Conservation (phyloP, 92 coral and sea anemone species). For the Galaxea fascicularis region DNA sequence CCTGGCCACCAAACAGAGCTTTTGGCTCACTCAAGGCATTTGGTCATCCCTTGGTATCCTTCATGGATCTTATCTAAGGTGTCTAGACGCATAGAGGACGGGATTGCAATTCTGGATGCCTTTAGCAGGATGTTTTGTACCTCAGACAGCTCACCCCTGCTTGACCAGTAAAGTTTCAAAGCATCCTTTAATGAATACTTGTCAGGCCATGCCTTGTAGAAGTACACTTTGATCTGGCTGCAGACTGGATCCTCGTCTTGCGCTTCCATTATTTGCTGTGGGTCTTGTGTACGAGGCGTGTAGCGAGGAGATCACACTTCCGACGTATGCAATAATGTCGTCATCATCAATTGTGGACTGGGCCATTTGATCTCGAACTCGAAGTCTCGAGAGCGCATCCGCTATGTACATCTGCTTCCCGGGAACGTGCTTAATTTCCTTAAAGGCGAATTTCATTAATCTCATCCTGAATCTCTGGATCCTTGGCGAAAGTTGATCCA, state of each 20-base stretch:
- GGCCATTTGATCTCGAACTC: too few species aligned
- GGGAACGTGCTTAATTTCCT: slow-evolving; percentile 38
- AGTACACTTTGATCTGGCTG: slow-evolving; percentile 34
- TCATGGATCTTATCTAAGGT: slow-evolving; percentile 44
- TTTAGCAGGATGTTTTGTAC: slow-evolving; percentile 9
- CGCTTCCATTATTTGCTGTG: slow-evolving; percentile 43
- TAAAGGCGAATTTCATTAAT: slow-evolving; percentile 41
- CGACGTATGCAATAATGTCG: too few species aligned
- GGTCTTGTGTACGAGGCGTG: background rate
- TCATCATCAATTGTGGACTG: too few species aligned
- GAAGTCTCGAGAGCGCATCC: too few species aligned
- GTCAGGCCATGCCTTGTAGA: slow-evolving; percentile 58
- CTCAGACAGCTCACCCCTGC: slow-evolving; percentile 29
- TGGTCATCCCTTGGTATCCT: slow-evolving; percentile 51
- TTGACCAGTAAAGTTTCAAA: slow-evolving; percentile 18
- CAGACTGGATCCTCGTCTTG: slow-evolving; percentile 50
- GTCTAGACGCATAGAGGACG: too few species aligned
- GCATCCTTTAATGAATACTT: background rate
- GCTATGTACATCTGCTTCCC: slow-evolving; percentile 27
- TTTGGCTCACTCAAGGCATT: slow-evolving; percentile 44
- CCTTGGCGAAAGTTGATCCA: too few species aligned
- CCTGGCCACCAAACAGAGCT: slow-evolving; percentile 63
- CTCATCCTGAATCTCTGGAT: too few species aligned
- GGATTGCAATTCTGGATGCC: slow-evolving; percentile 27
- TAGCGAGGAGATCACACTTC: slow-evolving; percentile 19